These are phyloP conservation scores for Cryptocephalus primarius DNA, from an alignment of 2,888 invertebrate genomes.

Conservation along the genomic window DNA sequence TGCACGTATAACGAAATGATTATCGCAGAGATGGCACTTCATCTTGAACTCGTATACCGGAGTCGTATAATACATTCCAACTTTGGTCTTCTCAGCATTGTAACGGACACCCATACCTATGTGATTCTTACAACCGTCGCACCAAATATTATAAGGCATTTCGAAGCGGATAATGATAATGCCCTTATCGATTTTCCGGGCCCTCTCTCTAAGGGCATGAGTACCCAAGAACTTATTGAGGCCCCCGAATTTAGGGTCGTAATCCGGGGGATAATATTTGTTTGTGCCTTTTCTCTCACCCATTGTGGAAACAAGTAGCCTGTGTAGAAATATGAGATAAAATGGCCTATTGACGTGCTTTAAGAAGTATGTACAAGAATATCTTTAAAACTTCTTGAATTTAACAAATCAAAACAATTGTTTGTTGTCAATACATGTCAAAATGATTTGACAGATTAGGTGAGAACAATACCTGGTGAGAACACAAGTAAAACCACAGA, in stretches of 20 bases:
- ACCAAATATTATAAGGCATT: slow-evolving; percentile 99
- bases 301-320: slow-evolving; percentile 42
- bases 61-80: slow-evolving; percentile 97
- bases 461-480: too few relatives aligned
- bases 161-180: slow-evolving; percentile 96
- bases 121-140: slow-evolving; percentile 94
- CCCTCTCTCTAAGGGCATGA: slow-evolving; percentile 92
- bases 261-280: slow-evolving; percentile 98
- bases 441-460: too few relatives aligned
- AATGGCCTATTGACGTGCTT: too few relatives aligned
- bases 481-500: too few relatives aligned
- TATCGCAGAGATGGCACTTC: slow-evolving; percentile 98
- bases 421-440: too few relatives aligned
- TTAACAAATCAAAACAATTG: too few relatives aligned
- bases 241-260: slow-evolving; percentile 89
- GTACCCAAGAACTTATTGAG: slow-evolving; percentile 90
- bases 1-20: slow-evolving; percentile 95
- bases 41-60: slow-evolving; percentile 97
- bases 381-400: too few relatives aligned
- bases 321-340: too few relatives aligned
- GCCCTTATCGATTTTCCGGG: slow-evolving; percentile 88
- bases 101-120: slow-evolving; percentile 99
- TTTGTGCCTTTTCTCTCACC: slow-evolving; percentile 98
- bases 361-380: too few relatives aligned
- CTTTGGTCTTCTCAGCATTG: slow-evolving; percentile 84